Base-by-base conservation (phyloP, 1,140 invertebrate species). In the Trichoplusia ni region DNA sequence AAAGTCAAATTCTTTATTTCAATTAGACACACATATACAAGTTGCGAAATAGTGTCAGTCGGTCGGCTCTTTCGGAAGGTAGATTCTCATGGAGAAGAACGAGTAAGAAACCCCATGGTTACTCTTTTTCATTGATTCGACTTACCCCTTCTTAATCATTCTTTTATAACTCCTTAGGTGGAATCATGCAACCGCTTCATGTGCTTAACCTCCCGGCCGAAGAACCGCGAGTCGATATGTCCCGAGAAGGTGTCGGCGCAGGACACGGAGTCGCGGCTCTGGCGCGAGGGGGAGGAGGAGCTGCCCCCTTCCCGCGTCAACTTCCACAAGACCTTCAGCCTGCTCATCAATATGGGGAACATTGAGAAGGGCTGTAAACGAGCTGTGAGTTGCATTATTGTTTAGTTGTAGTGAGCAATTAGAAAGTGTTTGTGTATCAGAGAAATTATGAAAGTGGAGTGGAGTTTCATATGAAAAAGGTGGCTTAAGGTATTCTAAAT, bases 311-410 rank as follows among this genome's bases (percentile, higher is more conserved):
- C 47, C 66, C 81, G 94, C 56, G 87, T 93, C 40, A 91, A 91
- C 59, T 95, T 95, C 84, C 93, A 94, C 85, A 92, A 92, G 47
- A 95, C 93, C 1, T 94, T 96, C 79, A 93, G 94, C 69, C 91
- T 94, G 82, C 87, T 96, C 14, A 95, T 96, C 67, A 93, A 94
- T 74, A 93, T 95, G 91, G 95, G 95, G 18, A 94, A 93, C 66
- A 90, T 91, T 1, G 94, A 95, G 37, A 94, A 93, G 64, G 86
- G 84, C 59, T 91, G 90, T 63, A 81, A 90, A 70, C 77, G 92
- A 70, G 91, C 91, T 64, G 93, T 93, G 77, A 91, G 92, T 90
- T 47, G 71, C 35, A 8, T 47, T 14, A 2, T 31, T 49, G 8
- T 49, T 8, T 9, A 3, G 11, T 27, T 37, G 14, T 37, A 4